phyloP scores from a whole-genome alignment of 2,888 invertebrate genomes.

The Eupithecia abbreviata region DNA sequence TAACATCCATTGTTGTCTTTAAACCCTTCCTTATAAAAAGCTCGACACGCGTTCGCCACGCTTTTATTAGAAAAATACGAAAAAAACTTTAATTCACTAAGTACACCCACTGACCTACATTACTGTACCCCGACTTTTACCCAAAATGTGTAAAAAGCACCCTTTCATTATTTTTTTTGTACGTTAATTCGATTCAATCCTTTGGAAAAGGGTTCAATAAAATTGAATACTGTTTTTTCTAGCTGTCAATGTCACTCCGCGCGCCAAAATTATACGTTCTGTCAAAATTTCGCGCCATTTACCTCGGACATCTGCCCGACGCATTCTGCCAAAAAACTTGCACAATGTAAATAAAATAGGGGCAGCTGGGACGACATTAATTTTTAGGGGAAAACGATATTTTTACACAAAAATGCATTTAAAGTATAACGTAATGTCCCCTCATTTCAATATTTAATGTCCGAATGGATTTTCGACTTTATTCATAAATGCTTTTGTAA shows the following conservation, averaged over 20 bases:
- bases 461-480: constrained; percentile 51
- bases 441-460: constrained; percentile 78
- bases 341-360: constrained; percentile 79
- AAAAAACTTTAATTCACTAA: constrained; percentile 69
- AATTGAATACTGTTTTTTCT: constrained; percentile 70
- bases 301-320: constrained; percentile 74
- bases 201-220: constrained; percentile 82
- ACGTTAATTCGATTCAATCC: constrained; percentile 80
- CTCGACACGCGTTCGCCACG: constrained; percentile 76
- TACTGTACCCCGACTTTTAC: constrained; percentile 68
- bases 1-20: constrained; percentile 76
- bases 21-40: constrained; percentile 74
- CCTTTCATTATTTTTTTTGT: constrained; percentile 74
- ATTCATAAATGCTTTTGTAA: constrained; percentile 43
- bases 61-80: constrained; percentile 54
- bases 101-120: constrained; percentile 78
- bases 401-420: constrained; percentile 81
- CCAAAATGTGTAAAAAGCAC: constrained; percentile 73
- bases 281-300: constrained; percentile 83
- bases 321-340: constrained; percentile 62
- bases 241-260: constrained; percentile 66
- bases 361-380: constrained; percentile 72
- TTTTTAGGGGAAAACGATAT: constrained; percentile 79
- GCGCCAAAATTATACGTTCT: constrained; percentile 77
- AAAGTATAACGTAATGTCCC: constrained; percentile 77